A percentile compares a stretch with the other conserved stretches of the same genome.
phyloP scores from a whole-genome alignment of 1,140 invertebrate species.

The Mylabris phalerata region DNA sequence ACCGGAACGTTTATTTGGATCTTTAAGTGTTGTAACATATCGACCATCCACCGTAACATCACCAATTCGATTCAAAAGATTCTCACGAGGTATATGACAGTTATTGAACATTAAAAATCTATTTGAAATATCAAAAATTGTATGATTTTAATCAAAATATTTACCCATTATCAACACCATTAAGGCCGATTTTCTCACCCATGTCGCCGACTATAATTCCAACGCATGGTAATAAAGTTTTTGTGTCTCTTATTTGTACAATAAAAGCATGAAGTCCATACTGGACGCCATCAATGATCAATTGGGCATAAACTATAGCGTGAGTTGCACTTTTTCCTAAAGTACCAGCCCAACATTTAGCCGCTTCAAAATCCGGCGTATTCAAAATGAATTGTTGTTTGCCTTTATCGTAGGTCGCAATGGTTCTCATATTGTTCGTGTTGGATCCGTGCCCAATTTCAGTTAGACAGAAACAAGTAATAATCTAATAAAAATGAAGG shows the following conservation, averaged over 20 bases:
- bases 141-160: background rate
- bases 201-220: slow-evolving; percentile 72
- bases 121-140: slow-evolving; percentile 15
- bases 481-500: slow-evolving; percentile 43
- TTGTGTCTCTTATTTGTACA: slow-evolving; percentile 71
- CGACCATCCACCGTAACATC: slow-evolving; percentile 80
- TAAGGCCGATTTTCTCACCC: slow-evolving; percentile 80
- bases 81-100: slow-evolving; percentile 73
- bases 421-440: slow-evolving; percentile 84
- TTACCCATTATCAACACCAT: slow-evolving; percentile 85
- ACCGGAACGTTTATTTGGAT: slow-evolving; percentile 70
- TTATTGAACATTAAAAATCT: slow-evolving; percentile 85
- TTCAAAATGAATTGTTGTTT: slow-evolving; percentile 80
- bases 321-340: slow-evolving; percentile 83
- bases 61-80: slow-evolving; percentile 81
- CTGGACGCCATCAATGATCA: slow-evolving; percentile 67
- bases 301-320: slow-evolving; percentile 81
- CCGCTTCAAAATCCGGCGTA: slow-evolving; percentile 88
- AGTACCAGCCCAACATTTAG: slow-evolving; percentile 92
- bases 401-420: slow-evolving; percentile 74
- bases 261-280: slow-evolving; percentile 85
- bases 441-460: slow-evolving; percentile 93
- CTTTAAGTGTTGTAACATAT: slow-evolving; percentile 73
- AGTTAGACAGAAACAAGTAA: slow-evolving; percentile 83
- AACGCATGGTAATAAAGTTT: slow-evolving; percentile 64